Evolutionary conservation across 30 jellyfish, hydroid and myxozoan species (phyloP).

Genomic region (Aurelia sp.): DNA sequence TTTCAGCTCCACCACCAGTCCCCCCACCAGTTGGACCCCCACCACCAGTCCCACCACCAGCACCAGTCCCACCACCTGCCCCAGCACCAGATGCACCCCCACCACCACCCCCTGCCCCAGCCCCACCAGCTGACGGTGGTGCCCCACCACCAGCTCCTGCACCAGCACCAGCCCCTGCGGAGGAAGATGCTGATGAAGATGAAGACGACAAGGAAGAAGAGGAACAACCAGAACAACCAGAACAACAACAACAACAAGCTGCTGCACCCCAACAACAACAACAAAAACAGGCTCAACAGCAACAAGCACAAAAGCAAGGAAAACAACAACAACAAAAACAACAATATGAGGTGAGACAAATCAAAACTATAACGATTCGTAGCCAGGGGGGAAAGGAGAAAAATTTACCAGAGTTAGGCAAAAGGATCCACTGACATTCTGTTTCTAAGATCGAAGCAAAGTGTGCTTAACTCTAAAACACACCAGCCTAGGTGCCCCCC

Average conservation of each 20-base stretch:
- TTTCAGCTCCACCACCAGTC: not conserved
- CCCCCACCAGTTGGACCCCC: constrained; percentile 44
- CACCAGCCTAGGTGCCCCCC: no score
- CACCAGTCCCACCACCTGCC: constrained; percentile 44
- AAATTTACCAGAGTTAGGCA: no score
- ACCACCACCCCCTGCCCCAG: constrained; percentile 33
- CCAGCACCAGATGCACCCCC: constrained; percentile 52
- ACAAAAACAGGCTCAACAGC: constrained; percentile 24
- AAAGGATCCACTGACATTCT: no score
- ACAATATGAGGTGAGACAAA: no score
- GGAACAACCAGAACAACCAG: constrained; percentile 35
- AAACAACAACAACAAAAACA: not conserved
- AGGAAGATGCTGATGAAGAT: constrained; percentile 18
- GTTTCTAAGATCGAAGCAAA: no score
- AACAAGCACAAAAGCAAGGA: constrained; percentile 4
- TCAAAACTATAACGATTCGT: no score
- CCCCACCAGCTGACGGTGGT: constrained; percentile 45
- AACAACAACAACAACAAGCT: constrained; percentile 31
- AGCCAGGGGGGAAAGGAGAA: no score
- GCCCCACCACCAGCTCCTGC: constrained; percentile 25
- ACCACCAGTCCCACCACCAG: constrained; percentile 56
- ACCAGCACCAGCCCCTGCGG: constrained; percentile 29
- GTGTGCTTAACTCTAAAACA: no score
- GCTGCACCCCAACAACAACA: constrained; percentile 27
- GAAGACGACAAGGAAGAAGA: constrained; percentile 22